Conservation (phyloP, 2,797 vertebrate genomes). For the Poecilia picta region DNA sequence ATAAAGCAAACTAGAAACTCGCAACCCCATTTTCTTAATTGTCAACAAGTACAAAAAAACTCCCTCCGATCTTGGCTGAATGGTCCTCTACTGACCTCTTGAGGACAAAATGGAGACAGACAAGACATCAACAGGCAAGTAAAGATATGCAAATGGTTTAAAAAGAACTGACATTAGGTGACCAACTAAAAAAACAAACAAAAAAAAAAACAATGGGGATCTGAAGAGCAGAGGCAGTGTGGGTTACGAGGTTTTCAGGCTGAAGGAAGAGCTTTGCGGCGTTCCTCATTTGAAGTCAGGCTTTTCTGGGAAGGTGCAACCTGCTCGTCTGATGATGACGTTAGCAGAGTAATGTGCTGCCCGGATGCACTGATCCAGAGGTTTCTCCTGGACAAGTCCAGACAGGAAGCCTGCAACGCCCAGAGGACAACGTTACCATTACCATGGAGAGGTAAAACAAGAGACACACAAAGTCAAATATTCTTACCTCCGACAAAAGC, state of each 20-base stretch:
- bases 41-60: constrained; percentile 10
- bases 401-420: constrained; percentile 90
- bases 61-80: constrained; percentile 8
- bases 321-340: constrained; percentile 88
- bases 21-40: background rate
- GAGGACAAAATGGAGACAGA: constrained; percentile 34
- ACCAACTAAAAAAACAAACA: constrained; percentile 2
- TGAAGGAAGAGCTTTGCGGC: background rate
- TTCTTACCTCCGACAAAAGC: constrained; percentile 96
- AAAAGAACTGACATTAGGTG: background rate
- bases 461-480: background rate
- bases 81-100: constrained; percentile 37
- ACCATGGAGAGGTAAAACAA: constrained; percentile 2
- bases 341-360: constrained; percentile 96
- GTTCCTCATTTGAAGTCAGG: constrained; percentile 90
- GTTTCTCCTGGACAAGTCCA: constrained; percentile 88
- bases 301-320: constrained; percentile 97
- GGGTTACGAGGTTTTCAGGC: constrained; percentile 21
- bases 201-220: background rate
- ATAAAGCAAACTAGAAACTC: constrained; percentile 1
- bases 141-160: background rate
- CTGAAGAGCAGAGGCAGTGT: background rate
- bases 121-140: background rate
- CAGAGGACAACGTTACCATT: constrained; percentile 9
- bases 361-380: constrained; percentile 88